These are phyloP conservation scores for Diadumene lineata DNA, from an alignment of 92 coral and sea anemone genomes.

Conservation along the genomic window DNA sequence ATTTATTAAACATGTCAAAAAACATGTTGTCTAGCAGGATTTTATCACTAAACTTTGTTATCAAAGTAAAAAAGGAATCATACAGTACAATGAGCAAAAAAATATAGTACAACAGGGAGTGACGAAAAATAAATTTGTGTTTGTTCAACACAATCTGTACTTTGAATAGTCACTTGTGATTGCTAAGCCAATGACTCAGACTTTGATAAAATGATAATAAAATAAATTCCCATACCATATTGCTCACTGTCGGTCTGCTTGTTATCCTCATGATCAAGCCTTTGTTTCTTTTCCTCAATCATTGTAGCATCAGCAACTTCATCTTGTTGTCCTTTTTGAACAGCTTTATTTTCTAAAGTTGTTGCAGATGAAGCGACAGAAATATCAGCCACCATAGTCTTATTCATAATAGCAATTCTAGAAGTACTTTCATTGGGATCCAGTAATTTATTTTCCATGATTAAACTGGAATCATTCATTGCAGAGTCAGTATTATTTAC, in stretches of 20 bases:
- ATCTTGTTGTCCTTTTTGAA: background rate
- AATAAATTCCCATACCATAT: background rate
- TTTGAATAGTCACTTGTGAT: too few relatives aligned
- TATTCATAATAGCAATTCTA: slow-evolving; percentile 38
- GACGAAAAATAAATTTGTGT: too few relatives aligned
- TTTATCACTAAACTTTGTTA: too few relatives aligned
- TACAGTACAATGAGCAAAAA: too few relatives aligned
- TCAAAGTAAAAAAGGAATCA: too few relatives aligned
- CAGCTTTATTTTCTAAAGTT: background rate
- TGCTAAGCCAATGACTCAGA: too few relatives aligned
- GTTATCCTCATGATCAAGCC: background rate
- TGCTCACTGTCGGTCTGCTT: background rate
- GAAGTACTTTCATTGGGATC: slow-evolving; percentile 33
- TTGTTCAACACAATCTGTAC: too few relatives aligned
- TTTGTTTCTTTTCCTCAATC: background rate
- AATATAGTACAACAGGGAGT: too few relatives aligned
- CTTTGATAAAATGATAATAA: too few relatives aligned
- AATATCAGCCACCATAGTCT: slow-evolving; percentile 48
- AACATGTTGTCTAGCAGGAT: too few relatives aligned
- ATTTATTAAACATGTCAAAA: too few relatives aligned
- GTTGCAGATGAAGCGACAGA: slow-evolving; percentile 19
- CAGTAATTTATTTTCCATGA: slow-evolving; percentile 35
- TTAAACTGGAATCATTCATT: slow-evolving; percentile 5
- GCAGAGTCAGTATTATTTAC: background rate
- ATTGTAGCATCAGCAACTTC: background rate